A percentile compares a stretch with the other conserved stretches of the same genome.
Conservation (phyloP, 2,888 invertebrate species). For the Cryptosula pallasiana region DNA sequence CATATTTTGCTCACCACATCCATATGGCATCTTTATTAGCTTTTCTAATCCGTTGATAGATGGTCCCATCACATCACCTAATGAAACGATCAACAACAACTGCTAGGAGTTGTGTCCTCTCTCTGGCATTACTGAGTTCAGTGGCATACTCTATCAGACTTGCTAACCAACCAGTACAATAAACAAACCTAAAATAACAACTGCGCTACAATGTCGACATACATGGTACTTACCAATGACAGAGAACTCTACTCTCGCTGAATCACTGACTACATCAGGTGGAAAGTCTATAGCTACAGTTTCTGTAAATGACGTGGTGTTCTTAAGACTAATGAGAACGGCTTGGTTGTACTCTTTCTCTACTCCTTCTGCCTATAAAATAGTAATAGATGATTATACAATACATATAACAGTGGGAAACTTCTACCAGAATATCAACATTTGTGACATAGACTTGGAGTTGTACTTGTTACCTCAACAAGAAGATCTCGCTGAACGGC, state of each 20-base stretch:
- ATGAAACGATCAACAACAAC: no score
- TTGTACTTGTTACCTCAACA: slow-evolving; percentile 67
- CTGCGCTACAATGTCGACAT: no score
- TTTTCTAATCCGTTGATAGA: slow-evolving; percentile 71
- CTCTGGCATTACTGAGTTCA: no score
- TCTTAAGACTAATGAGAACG: slow-evolving; percentile 66
- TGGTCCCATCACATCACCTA: slow-evolving; percentile 73
- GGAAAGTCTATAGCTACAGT: slow-evolving; percentile 71
- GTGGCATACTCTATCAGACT: no score
- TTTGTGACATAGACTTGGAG: not conserved
- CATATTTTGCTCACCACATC: slow-evolving; percentile 91
- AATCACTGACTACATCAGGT: slow-evolving; percentile 66
- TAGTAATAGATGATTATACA: slow-evolving; percentile 29
- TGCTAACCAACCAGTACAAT: no score
- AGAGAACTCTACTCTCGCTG: slow-evolving; percentile 68
- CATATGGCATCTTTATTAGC: slow-evolving; percentile 73
- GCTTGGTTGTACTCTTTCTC: slow-evolving; percentile 69
- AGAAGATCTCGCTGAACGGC: slow-evolving; percentile 68
- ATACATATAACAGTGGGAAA: not conserved
- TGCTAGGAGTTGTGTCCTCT: no score
- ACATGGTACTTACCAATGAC: slow-evolving; percentile 60
- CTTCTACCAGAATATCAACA: no score
- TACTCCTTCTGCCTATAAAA: slow-evolving; percentile 68
- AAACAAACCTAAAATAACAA: no score
- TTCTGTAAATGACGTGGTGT: slow-evolving; percentile 39